Conservation (phyloP, 2,888 invertebrate species). For the Pristionchus entomophagus region DNA sequence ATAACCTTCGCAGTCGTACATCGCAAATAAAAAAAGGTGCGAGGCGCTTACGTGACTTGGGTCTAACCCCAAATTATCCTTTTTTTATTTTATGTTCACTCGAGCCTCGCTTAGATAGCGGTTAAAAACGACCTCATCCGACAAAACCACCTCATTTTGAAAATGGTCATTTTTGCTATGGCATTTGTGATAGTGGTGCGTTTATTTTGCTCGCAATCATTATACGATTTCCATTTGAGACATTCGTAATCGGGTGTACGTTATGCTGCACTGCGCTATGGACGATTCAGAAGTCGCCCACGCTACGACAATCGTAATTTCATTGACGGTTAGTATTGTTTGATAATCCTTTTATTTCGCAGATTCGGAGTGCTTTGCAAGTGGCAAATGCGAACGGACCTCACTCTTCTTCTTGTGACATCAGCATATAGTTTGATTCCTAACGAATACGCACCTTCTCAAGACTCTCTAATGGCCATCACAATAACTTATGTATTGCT, state of each 20-base stretch:
- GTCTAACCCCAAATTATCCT: no score
- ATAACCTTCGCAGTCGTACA: no score
- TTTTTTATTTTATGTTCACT: no score
- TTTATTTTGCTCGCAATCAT: not conserved
- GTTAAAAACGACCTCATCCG: no score
- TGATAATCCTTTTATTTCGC: no score
- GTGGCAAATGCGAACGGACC: not conserved
- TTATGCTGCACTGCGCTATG: not conserved
- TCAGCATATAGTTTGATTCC: not conserved
- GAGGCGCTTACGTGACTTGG: no score
- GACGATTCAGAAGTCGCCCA: no score
- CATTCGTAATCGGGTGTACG: not conserved
- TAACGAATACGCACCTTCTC: not conserved
- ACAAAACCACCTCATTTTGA: no score
- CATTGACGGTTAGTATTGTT: not conserved
- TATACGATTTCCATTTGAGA: not conserved
- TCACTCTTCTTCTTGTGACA: not conserved
- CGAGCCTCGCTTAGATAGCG: no score
- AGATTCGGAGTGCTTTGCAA: not conserved
- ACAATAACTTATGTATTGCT: not conserved
- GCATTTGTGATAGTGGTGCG: not conserved
- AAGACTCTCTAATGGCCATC: not conserved
- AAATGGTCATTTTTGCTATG: not conserved
- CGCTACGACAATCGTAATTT: not conserved
- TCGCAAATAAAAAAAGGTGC: no score